Conservation (phyloP, 2,888 invertebrate genomes). For the Apoderus coryli region DNA sequence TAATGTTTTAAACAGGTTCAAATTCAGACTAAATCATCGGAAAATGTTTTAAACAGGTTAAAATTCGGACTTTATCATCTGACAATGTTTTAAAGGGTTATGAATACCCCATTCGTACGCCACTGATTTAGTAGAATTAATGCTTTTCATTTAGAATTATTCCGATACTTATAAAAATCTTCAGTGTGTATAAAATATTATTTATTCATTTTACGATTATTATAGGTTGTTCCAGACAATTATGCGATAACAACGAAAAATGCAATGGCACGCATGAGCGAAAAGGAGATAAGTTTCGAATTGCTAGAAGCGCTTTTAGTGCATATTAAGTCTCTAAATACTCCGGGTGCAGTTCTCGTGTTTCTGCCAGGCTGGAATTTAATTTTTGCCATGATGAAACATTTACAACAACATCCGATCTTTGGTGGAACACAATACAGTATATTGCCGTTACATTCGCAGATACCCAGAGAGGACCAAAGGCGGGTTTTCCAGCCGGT, state of each 20-base stretch:
- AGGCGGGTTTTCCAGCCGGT: constrained; percentile 82
- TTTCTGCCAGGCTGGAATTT: constrained; percentile 97
- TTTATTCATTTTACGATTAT: background rate
- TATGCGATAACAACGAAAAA: constrained; percentile 49
- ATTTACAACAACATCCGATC: constrained; percentile 54
- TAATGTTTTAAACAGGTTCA: too few relatives aligned
- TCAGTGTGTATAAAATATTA: constrained; percentile 1
- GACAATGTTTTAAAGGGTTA: too few relatives aligned
- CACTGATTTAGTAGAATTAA: too few relatives aligned
- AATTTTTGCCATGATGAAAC: constrained; percentile 83
- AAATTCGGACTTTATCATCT: too few relatives aligned
- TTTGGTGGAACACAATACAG: constrained; percentile 46
- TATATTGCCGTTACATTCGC: constrained; percentile 92
- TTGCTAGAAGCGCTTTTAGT: constrained; percentile 67
- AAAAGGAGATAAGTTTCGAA: constrained; percentile 88
- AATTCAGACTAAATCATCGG: too few relatives aligned
- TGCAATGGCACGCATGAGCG: constrained; percentile 63
- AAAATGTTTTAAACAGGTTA: too few relatives aligned
- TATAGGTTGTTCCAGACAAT: constrained; percentile 24
- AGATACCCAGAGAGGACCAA: constrained; percentile 91
- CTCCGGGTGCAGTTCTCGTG: constrained; percentile 77
- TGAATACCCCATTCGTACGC: constrained; percentile 4
- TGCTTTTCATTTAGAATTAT: constrained; percentile 4
- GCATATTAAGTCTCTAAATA: constrained; percentile 41
- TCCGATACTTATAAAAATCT: background rate